Percentiles rank a stretch among this genome's conserved stretches.
These are phyloP conservation scores for Mus spicilegus DNA, from an alignment of 2,113 vertebrate genomes.

Conservation along the genomic window DNA sequence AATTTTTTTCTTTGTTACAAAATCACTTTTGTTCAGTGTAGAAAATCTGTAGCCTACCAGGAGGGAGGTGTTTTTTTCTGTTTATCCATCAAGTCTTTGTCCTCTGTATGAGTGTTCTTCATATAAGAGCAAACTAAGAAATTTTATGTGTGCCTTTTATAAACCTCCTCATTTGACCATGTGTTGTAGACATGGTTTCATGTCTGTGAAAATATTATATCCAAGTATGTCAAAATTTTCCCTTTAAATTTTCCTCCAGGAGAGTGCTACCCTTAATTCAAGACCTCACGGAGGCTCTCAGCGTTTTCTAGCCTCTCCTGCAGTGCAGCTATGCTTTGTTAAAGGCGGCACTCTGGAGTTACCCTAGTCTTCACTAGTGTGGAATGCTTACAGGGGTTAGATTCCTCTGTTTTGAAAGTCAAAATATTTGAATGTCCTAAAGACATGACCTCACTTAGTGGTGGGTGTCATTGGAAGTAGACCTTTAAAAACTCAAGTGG, in stretches of 20 bases:
- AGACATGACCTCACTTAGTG: neutral
- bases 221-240: neutral
- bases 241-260: constrained; percentile 36
- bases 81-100: neutral
- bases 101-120: neutral
- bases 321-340: neutral
- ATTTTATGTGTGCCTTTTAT: neutral
- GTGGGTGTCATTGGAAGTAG: neutral
- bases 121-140: neutral
- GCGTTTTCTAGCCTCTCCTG: neutral
- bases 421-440: neutral
- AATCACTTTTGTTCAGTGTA: constrained; percentile 6
- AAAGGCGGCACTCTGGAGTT: constrained; percentile 14
- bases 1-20: neutral
- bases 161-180: neutral
- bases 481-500: neutral
- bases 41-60: constrained; percentile 37
- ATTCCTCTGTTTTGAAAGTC: neutral
- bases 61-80: neutral
- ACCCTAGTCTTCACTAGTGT: neutral
- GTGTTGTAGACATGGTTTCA: constrained; percentile 5
- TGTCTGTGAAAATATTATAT: constrained; percentile 13
- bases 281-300: neutral
- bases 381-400: neutral
- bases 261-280: neutral